These are phyloP conservation scores for Aselliscus stoliczkanus DNA, from an alignment of 2,797 vertebrate genomes.

Conservation along the genomic window DNA sequence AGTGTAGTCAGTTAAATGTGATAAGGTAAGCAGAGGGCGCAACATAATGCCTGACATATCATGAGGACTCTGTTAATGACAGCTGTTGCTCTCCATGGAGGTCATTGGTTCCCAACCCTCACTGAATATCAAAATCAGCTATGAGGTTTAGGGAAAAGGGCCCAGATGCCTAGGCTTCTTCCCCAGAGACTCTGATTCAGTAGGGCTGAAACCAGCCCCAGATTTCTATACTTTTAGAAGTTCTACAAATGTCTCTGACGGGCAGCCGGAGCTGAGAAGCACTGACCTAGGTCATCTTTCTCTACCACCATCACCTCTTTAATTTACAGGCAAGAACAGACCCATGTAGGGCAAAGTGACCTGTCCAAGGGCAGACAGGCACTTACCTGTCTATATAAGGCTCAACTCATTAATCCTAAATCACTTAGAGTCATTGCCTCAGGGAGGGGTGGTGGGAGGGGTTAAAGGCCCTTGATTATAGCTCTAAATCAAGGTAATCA, in stretches of 20 bases:
- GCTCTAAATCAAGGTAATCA: not conserved
- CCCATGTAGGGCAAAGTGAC: not conserved
- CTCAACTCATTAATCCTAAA: not conserved
- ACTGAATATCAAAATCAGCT: not conserved
- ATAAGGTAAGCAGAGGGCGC: not conserved
- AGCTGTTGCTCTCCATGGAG: not conserved
- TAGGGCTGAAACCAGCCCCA: not conserved
- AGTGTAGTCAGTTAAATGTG: not conserved
- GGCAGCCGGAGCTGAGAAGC: not conserved
- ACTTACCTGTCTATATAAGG: not conserved
- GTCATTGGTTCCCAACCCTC: not conserved
- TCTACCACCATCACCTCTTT: not conserved
- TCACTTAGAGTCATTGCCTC: not conserved
- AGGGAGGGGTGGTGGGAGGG: rapidly evolving
- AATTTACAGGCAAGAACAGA: not conserved
- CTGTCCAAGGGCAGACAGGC: not conserved
- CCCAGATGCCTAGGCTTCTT: not conserved
- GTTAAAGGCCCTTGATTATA: not conserved
- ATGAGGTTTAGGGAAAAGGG: not conserved
- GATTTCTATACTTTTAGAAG: not conserved
- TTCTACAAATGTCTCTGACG: not conserved
- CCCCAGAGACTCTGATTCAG: not conserved
- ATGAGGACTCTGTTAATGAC: not conserved
- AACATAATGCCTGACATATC: rapidly evolving
- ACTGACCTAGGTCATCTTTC: not conserved